Percentiles rank a stretch among this genome's conserved stretches.
phyloP scores from a whole-genome alignment of 2,888 invertebrate genomes.

The Xylophagus ater region DNA sequence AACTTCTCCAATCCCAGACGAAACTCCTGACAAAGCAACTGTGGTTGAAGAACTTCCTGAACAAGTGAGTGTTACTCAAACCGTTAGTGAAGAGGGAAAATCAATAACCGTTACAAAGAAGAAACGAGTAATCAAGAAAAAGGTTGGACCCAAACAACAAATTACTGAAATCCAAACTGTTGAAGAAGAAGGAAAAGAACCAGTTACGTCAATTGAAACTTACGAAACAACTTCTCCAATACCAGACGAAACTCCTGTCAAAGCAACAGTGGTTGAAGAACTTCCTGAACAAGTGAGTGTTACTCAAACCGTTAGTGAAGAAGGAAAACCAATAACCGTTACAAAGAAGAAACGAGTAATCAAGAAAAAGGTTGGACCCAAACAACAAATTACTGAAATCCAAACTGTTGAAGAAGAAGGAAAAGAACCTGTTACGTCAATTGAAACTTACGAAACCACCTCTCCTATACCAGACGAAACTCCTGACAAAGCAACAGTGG shows the following conservation, averaged over 20 bases:
- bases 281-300: constrained; percentile 22
- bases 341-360: constrained; percentile 40
- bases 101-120: constrained; percentile 21
- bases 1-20: constrained; percentile 19
- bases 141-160: constrained; percentile 29
- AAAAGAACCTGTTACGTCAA: constrained; percentile 27
- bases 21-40: constrained; percentile 22
- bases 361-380: constrained; percentile 28
- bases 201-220: constrained; percentile 25
- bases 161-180: constrained; percentile 34
- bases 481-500: constrained; percentile 26
- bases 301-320: constrained; percentile 30
- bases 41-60: constrained; percentile 8
- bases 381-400: constrained; percentile 31
- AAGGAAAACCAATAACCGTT: constrained; percentile 29
- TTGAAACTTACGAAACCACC: constrained; percentile 24
- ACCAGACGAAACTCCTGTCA: constrained; percentile 17
- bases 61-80: constrained; percentile 9
- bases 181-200: constrained; percentile 29
- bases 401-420: constrained; percentile 21
- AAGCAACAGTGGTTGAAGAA: constrained; percentile 24
- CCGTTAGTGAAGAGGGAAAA: constrained; percentile 21
- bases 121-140: constrained; percentile 29
- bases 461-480: constrained; percentile 20
- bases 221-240: too few relatives aligned